Conservation (phyloP, 2,797 vertebrate genomes). For the Sciaenops ocellatus region DNA sequence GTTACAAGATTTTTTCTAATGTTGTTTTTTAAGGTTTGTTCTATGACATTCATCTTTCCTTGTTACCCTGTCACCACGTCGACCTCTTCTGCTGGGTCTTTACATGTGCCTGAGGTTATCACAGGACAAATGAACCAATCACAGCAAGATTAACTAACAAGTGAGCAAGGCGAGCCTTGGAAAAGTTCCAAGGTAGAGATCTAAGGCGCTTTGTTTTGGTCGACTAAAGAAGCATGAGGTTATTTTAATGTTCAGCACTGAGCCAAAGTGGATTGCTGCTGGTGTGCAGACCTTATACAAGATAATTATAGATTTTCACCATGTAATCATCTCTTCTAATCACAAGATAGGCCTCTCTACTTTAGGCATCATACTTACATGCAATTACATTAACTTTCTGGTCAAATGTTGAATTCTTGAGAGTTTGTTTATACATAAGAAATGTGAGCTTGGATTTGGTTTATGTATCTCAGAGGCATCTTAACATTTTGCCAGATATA, state of each 20-base stretch:
- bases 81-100: background rate
- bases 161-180: conserved; percentile 5
- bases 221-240: conserved; percentile 13
- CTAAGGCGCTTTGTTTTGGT: conserved; percentile 45
- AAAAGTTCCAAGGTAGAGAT: conserved; percentile 15
- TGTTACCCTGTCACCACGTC: background rate
- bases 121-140: conserved; percentile 49
- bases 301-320: conserved; percentile 54
- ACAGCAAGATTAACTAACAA: conserved; percentile 27
- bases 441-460: conserved; percentile 49
- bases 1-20: background rate
- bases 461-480: conserved; percentile 53
- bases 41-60: background rate
- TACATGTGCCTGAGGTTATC: conserved; percentile 7
- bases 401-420: conserved; percentile 35
- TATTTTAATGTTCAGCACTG: conserved; percentile 24
- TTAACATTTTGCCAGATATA: conserved; percentile 45
- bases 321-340: conserved; percentile 51
- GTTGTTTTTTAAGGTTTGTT: background rate
- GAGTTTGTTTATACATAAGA: conserved; percentile 48
- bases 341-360: conserved; percentile 37
- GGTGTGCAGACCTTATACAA: conserved; percentile 29
- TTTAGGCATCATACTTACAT: conserved; percentile 46
- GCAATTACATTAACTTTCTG: conserved; percentile 36
- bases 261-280: conserved; percentile 27